Percentiles rank a stretch among this genome's conserved stretches.
Conservation (phyloP, 2,888 invertebrate genomes). For the Calameuta filiformis region DNA sequence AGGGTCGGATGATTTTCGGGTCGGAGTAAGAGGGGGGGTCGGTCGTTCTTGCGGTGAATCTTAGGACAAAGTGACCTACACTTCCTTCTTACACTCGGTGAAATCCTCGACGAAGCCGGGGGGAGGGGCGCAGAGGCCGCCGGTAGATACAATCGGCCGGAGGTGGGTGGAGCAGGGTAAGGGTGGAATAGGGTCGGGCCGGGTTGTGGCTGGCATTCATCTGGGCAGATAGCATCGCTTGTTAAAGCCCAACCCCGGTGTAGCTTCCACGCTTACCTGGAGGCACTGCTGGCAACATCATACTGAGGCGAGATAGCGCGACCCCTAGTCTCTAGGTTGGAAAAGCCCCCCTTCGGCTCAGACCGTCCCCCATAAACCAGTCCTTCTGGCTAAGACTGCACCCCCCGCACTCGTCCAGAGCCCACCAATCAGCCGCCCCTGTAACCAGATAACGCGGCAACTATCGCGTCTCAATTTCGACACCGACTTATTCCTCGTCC, state of each 20-base stretch:
- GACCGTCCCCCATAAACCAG: slow-evolving; percentile 19
- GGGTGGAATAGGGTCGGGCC: slow-evolving; percentile 37
- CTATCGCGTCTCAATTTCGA: slow-evolving; percentile 48
- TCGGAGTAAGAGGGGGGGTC: not conserved
- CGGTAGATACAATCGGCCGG: slow-evolving; percentile 47
- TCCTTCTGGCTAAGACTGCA: not conserved
- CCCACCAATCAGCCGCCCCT: slow-evolving; percentile 34
- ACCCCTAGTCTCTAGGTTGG: slow-evolving; percentile 32
- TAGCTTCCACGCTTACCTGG: slow-evolving; percentile 43
- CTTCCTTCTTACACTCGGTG: not conserved
- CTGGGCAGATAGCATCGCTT: slow-evolving; percentile 63
- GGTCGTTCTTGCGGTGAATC: not conserved
- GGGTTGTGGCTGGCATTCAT: slow-evolving; percentile 57
- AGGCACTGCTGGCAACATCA: slow-evolving; percentile 48
- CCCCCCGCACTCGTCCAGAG: slow-evolving; percentile 12
- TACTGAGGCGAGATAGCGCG: slow-evolving; percentile 54
- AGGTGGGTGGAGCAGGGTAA: slow-evolving; percentile 4
- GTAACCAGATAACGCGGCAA: slow-evolving; percentile 40
- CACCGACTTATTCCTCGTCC: slow-evolving; percentile 13
- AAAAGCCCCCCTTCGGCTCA: slow-evolving; percentile 25
- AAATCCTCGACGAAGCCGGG: not conserved
- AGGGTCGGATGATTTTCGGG: no score
- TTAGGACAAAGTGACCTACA: not conserved
- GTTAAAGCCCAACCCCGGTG: slow-evolving; percentile 49
- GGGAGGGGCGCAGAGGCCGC: slow-evolving; percentile 15